These are phyloP conservation scores for Hirtodrosophila alboralis DNA, from an alignment of 2,888 invertebrate species.

Conservation along the genomic window DNA sequence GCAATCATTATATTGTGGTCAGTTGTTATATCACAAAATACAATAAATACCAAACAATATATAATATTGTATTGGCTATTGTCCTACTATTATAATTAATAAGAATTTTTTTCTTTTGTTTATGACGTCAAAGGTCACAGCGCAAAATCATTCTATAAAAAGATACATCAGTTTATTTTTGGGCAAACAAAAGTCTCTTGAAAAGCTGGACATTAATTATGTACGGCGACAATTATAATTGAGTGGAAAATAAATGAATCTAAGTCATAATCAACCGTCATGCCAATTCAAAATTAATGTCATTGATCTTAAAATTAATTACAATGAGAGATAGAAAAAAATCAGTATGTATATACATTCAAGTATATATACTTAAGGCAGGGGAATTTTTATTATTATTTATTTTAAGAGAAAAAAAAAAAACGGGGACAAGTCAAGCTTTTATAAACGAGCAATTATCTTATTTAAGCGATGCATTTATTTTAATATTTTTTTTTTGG, in stretches of 20 bases:
- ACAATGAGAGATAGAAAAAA: slow-evolving; percentile 19
- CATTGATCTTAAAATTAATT: slow-evolving; percentile 46
- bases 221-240: slow-evolving; percentile 19
- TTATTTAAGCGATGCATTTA: slow-evolving; percentile 47
- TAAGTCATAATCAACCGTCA: slow-evolving; percentile 50
- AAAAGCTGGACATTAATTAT: slow-evolving; percentile 27
- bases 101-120: slow-evolving; percentile 22
- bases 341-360: slow-evolving; percentile 13
- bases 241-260: slow-evolving; percentile 45
- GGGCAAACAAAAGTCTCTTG: slow-evolving; percentile 18
- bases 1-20: slow-evolving; percentile 4
- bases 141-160: slow-evolving; percentile 17
- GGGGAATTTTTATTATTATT: not conserved
- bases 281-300: slow-evolving; percentile 57
- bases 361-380: slow-evolving; percentile 9
- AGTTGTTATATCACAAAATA: slow-evolving; percentile 28
- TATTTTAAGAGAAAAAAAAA: not conserved
- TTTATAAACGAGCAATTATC: slow-evolving; percentile 20
- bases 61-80: slow-evolving; percentile 23
- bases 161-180: slow-evolving; percentile 26
- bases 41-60: slow-evolving; percentile 41
- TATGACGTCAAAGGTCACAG: slow-evolving; percentile 35
- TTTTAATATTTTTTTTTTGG: slow-evolving; percentile 7
- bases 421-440: slow-evolving; percentile 22
- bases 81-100: slow-evolving; percentile 34